A percentile compares a stretch with the other conserved stretches of the same genome.
phyloP scores from a whole-genome alignment of 2,797 vertebrate species.

The Chelidonichthys spinosus region DNA sequence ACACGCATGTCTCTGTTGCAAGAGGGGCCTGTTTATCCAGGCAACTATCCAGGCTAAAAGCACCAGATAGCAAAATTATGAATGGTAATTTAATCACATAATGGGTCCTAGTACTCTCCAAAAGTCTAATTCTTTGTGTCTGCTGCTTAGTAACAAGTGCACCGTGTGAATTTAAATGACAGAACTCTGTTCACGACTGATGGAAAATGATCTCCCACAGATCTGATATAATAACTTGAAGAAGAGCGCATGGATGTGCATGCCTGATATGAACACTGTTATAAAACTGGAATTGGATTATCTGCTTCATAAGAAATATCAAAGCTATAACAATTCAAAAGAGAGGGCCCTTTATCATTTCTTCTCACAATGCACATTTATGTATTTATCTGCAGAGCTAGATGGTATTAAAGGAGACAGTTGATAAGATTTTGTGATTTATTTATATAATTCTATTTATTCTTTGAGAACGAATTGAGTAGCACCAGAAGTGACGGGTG shows the following conservation, averaged over 20 bases:
- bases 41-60: conserved; percentile 65
- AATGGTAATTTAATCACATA: conserved; percentile 94
- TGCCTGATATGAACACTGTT: conserved; percentile 43
- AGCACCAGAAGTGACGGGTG: conserved; percentile 1
- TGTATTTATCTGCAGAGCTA: conserved; percentile 21
- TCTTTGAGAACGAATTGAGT: conserved; percentile 9
- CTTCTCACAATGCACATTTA: background rate
- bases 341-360: conserved; percentile 28
- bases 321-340: conserved; percentile 21
- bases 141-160: conserved; percentile 86
- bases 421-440: conserved; percentile 12
- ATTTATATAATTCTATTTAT: conserved; percentile 18
- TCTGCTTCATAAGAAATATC: conserved; percentile 48
- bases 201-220: conserved; percentile 53
- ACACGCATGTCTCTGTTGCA: conserved; percentile 45
- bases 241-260: conserved; percentile 27
- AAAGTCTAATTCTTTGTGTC: conserved; percentile 90
- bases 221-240: conserved; percentile 57
- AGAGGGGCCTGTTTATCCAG: conserved; percentile 57
- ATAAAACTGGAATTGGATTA: conserved; percentile 48
- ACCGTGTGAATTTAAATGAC: conserved; percentile 89
- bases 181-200: conserved; percentile 40
- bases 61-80: conserved; percentile 89
- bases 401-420: conserved; percentile 7
- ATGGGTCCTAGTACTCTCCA: conserved; percentile 90